These are phyloP conservation scores for Drosophila tani DNA, from an alignment of 1,140 invertebrate genomes.

Conservation along the genomic window DNA sequence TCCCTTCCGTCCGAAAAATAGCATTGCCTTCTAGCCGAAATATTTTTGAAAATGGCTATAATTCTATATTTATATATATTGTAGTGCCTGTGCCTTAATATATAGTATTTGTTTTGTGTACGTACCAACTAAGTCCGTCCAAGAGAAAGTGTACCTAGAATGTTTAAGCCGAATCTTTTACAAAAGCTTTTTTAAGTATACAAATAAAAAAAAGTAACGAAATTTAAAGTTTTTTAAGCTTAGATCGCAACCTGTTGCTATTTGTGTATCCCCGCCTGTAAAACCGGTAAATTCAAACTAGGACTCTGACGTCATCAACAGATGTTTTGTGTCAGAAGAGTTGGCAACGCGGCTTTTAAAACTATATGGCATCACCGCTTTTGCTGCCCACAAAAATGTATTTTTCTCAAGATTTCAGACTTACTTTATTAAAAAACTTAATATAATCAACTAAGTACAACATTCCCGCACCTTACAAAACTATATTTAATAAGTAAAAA, in stretches of 20 bases:
- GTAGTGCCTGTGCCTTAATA: conserved; percentile 43
- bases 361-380: not conserved
- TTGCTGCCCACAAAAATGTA: no score
- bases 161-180: conserved; percentile 33
- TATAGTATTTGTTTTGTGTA: conserved; percentile 43
- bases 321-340: not conserved
- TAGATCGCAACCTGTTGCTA: not conserved
- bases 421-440: not conserved
- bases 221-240: not conserved
- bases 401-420: not conserved
- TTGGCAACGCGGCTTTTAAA: not conserved
- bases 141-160: conserved; percentile 38
- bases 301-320: not conserved
- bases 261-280: not conserved
- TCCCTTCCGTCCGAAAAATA: conserved; percentile 23
- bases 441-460: no score
- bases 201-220: conserved; percentile 31
- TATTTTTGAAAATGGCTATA: conserved; percentile 9
- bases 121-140: conserved; percentile 48
- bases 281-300: conserved; percentile 14
- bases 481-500: not conserved
- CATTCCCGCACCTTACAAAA: no score
- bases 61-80: conserved; percentile 14
- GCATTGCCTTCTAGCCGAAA: conserved; percentile 5
- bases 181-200: conserved; percentile 42